phyloP scores from a whole-genome alignment of 2,113 vertebrate genomes.

The Chloebia gouldiae region DNA sequence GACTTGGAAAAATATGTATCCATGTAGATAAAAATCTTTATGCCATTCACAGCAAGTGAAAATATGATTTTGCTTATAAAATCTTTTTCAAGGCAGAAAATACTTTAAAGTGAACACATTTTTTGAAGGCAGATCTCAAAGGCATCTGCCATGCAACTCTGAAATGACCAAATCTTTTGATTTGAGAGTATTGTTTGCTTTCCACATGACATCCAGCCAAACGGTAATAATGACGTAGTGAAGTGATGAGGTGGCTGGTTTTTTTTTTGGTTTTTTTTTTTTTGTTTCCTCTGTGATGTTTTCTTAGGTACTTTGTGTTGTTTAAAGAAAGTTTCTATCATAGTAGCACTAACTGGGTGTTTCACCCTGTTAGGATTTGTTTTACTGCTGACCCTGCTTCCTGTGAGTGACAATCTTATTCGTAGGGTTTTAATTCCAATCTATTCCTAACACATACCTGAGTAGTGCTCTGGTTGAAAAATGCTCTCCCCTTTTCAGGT shows the following conservation, averaged over 20 bases:
- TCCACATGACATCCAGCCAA: not conserved
- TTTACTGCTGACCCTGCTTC: not conserved
- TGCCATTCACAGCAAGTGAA: not conserved
- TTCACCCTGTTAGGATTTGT: not conserved
- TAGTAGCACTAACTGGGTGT: not conserved
- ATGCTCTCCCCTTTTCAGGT: not conserved
- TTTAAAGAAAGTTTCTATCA: not conserved
- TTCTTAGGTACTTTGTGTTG: not conserved
- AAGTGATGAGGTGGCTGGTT: not conserved
- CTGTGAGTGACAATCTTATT: not conserved
- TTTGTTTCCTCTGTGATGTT: accelerated
- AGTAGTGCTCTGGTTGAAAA: not conserved
- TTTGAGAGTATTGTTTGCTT: not conserved
- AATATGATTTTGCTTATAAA: not conserved
- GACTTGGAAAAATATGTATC: not conserved
- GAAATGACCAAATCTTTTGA: not conserved
- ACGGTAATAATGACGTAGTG: not conserved
- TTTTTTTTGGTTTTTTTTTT: no score
- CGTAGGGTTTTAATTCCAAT: not conserved
- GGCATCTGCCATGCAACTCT: not conserved
- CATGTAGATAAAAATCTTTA: not conserved
- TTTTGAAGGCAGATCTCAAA: not conserved
- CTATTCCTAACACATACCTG: not conserved
- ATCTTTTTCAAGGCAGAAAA: not conserved
- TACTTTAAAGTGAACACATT: not conserved